Conservation (phyloP, 2,888 invertebrate genomes). For the Cerastoderma edule region DNA sequence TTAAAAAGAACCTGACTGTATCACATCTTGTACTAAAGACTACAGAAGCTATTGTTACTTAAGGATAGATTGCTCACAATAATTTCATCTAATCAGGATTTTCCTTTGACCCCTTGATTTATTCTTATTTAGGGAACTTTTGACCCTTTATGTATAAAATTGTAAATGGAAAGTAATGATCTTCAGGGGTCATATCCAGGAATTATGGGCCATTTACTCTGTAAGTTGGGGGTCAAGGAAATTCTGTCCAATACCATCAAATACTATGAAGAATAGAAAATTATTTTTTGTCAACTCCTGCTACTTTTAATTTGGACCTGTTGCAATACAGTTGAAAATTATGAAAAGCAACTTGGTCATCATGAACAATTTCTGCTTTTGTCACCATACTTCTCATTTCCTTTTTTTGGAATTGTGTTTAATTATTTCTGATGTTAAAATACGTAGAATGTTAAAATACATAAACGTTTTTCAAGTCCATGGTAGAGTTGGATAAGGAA, state of each 20-base stretch:
- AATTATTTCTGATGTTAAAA: not conserved
- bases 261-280: not conserved
- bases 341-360: not conserved
- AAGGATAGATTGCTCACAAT: not conserved
- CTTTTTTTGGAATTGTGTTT: not conserved
- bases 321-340: not conserved
- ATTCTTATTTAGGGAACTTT: too few species aligned
- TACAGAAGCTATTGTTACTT: not conserved
- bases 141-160: too few species aligned
- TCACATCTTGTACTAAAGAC: not conserved
- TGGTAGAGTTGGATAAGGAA: not conserved
- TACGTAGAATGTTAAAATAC: not conserved
- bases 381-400: not conserved
- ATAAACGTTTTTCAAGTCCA: not conserved
- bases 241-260: not conserved
- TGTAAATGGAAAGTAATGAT: too few species aligned
- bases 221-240: not conserved
- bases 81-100: not conserved
- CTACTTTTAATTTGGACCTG: too few species aligned
- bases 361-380: conserved; percentile 3
- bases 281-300: too few species aligned
- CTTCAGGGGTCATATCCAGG: not conserved
- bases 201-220: not conserved
- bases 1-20: not conserved
- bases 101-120: too few species aligned